phyloP scores from a whole-genome alignment of 35 echinoderm and acorn worm species.

The Ptychodera flava region DNA sequence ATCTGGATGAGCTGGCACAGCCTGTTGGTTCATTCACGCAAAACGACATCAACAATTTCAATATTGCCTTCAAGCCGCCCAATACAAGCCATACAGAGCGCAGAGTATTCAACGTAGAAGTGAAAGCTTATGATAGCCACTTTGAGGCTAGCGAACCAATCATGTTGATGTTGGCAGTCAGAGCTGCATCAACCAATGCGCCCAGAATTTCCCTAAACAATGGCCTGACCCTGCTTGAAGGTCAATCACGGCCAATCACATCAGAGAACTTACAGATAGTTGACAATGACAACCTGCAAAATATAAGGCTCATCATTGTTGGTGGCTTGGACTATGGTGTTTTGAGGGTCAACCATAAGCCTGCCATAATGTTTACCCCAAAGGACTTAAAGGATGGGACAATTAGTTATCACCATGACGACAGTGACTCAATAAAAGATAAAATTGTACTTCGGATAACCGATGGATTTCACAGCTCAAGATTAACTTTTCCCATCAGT shows the following conservation, averaged over 20 bases:
- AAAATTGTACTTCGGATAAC: slow-evolving; percentile 75
- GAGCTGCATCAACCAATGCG: slow-evolving; percentile 64
- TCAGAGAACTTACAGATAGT: slow-evolving; percentile 70
- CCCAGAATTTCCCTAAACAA: slow-evolving; percentile 76
- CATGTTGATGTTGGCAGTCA: slow-evolving; percentile 66
- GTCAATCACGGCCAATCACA: slow-evolving; percentile 75
- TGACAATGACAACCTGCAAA: slow-evolving; percentile 80
- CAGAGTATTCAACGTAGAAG: slow-evolving; percentile 50
- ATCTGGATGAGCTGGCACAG: slow-evolving; percentile 82
- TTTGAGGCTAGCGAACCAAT: slow-evolving; percentile 71
- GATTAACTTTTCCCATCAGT: slow-evolving; percentile 80
- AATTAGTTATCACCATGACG: slow-evolving; percentile 84
- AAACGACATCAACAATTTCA: slow-evolving; percentile 57
- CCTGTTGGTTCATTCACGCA: slow-evolving; percentile 85
- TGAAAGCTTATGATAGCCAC: slow-evolving; percentile 68
- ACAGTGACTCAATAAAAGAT: slow-evolving; percentile 85
- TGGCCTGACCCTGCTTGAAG: slow-evolving; percentile 85
- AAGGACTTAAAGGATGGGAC: slow-evolving; percentile 50
- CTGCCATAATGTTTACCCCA: slow-evolving; percentile 84
- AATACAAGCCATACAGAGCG: slow-evolving; percentile 57
- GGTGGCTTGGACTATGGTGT: slow-evolving; percentile 74
- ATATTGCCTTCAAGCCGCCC: slow-evolving; percentile 92
- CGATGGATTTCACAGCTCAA: slow-evolving; percentile 55
- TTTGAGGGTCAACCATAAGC: slow-evolving; percentile 54
- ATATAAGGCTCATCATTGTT: slow-evolving; percentile 72